Base-by-base conservation (phyloP, 1,140 invertebrate species). In the Andricus grossulariae region DNA sequence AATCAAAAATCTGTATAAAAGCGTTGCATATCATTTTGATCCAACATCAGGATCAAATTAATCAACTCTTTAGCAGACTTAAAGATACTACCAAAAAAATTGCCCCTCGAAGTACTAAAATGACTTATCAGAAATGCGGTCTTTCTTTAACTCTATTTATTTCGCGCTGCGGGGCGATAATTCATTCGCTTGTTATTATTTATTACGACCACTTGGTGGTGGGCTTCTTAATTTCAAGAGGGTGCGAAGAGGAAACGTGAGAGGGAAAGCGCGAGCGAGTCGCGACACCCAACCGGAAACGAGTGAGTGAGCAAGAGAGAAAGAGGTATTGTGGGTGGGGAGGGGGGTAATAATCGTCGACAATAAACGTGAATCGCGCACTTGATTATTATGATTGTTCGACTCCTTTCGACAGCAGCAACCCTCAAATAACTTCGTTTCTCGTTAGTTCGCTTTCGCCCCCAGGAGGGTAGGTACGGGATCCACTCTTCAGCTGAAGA, bases 311-410 rank as follows among this genome's bases (percentile, higher is more conserved):
- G 39, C 10, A 11, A 10, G 39, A 74, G 84, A 81, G 80, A 81
- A 77, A 78, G 80, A 78, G 25, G 25, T 32, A 5, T 32, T 32
- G 25, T 5, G 2, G 25, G 25, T 32, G 25, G 2, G 25, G 25
- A 3, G 25, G 25, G 25, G 81, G 82, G 85, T 88, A 89, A 90
- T 89, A 88, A 90, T 89, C 86, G 81, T 77, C 81, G 84, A 88
- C 88, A 88, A 90, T 90, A 87, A 89, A 89, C 82, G 87, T 84
- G 87, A 89, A 89, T 87, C 85, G 87, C 82, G 88, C 85, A 88
- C 87, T 89, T 90, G 89, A 91, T 91, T 91, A 91, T 90, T 89
- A 88, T 90, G 84, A 90, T 90, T 89, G 87, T 90, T 86, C 88
- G 82, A 87, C 85, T 88, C 84, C 88, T 90, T 88, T 88, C 84